Conservation (phyloP, 2,888 invertebrate species). For the Ceratothoa steindachneri region DNA sequence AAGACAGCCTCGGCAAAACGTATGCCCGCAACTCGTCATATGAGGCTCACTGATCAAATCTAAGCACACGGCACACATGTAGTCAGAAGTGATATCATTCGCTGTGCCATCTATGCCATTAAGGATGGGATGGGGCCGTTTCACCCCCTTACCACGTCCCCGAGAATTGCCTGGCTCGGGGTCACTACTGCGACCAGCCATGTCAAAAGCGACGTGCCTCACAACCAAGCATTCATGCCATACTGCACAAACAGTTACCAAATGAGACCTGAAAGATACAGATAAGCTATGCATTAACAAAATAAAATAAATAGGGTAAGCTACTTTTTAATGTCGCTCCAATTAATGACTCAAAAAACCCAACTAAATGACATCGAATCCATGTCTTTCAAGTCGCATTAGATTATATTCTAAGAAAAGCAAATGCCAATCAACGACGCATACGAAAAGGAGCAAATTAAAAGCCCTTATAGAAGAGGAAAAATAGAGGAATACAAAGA, state of each 20-base stretch:
- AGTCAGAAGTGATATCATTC: slow-evolving; percentile 47
- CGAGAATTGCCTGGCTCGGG: slow-evolving; percentile 25
- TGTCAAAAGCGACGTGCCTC: not conserved
- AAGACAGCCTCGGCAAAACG: slow-evolving; percentile 82
- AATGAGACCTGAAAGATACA: slow-evolving; percentile 11
- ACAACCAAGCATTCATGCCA: not conserved
- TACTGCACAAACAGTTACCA: not conserved
- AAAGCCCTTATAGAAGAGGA: no score
- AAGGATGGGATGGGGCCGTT: slow-evolving; percentile 33
- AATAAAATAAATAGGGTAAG: not conserved
- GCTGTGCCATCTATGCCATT: slow-evolving; percentile 42
- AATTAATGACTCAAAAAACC: no score
- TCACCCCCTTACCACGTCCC: slow-evolving; percentile 25
- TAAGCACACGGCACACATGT: slow-evolving; percentile 77
- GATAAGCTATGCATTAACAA: not conserved
- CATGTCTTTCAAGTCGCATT: no score
- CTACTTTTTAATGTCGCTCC: no score
- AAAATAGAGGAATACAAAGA: no score
- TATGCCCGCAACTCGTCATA: slow-evolving; percentile 87
- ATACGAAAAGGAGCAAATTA: no score
- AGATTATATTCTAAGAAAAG: no score
- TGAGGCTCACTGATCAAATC: slow-evolving; percentile 83
- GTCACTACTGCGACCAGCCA: slow-evolving; percentile 30
- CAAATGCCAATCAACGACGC: no score
- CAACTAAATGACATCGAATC: no score